Evolutionary conservation across 2,797 vertebrate genomes (phyloP).

Genomic region (Schizothorax lantsangensis): DNA sequence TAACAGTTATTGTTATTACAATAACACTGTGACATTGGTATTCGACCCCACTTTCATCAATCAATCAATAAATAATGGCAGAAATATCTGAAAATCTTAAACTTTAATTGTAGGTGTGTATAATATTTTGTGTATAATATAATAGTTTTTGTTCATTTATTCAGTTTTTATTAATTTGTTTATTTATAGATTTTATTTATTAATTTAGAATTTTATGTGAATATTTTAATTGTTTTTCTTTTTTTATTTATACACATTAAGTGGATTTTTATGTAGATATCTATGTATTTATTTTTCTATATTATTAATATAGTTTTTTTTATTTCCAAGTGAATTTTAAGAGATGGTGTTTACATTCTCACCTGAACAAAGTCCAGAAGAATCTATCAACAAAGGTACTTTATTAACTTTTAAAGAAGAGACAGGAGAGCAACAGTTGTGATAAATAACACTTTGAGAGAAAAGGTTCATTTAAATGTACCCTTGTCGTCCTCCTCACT

Average conservation of each 20-base stretch:
- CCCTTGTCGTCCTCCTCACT: not conserved
- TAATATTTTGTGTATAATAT: too few species aligned
- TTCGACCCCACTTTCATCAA: not conserved
- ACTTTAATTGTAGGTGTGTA: too few species aligned
- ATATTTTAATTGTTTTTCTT: not conserved
- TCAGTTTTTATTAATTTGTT: not conserved
- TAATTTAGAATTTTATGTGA: not conserved
- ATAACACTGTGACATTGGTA: not conserved
- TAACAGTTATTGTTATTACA: not conserved
- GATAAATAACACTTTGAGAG: not conserved
- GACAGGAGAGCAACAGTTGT: not conserved
- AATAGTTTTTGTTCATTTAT: not conserved
- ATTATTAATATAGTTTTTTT: not conserved
- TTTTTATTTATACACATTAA: not conserved
- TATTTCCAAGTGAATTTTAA: not conserved
- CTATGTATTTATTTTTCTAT: not conserved
- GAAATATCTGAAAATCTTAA: not conserved
- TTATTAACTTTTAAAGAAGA: not conserved
- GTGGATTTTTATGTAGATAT: not conserved
- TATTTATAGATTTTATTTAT: not conserved
- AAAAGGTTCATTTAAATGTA: not conserved
- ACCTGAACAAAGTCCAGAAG: constrained; percentile 64
- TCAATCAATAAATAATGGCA: not conserved
- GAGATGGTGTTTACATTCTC: constrained; percentile 33
- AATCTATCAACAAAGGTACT: not conserved